Evolutionary conservation across 1,140 invertebrate species (phyloP).

Genomic region (Paraescarpia echinospica): DNA sequence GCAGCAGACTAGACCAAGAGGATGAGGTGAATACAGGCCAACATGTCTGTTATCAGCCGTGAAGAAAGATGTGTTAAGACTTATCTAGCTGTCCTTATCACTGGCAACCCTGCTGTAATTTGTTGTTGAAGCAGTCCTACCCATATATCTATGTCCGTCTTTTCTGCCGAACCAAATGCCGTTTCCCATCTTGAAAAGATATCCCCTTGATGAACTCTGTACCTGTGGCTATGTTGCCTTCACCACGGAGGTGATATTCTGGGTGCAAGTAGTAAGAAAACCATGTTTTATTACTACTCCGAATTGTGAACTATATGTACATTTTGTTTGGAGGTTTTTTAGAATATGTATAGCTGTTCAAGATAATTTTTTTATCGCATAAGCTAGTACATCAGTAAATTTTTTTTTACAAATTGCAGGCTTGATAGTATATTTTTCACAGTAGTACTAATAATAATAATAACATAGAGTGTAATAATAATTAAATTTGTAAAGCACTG

Average conservation of each 20-base stretch:
- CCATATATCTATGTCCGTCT: neutral
- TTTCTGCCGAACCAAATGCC: neutral
- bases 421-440: too few species aligned
- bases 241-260: neutral
- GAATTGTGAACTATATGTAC: neutral
- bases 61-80: conserved; percentile 5
- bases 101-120: neutral
- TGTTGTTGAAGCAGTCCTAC: neutral
- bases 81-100: conserved; percentile 1
- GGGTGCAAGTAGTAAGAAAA: neutral
- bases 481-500: too few species aligned
- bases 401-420: neutral
- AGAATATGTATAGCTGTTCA: neutral
- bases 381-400: neutral
- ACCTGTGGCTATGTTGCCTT: neutral
- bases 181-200: conserved; percentile 1
- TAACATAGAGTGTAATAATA: too few species aligned
- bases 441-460: too few species aligned
- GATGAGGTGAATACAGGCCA: neutral
- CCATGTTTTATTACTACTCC: neutral
- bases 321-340: neutral
- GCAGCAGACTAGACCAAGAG: neutral
- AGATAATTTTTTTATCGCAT: neutral
- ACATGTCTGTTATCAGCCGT: neutral
- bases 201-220: neutral